A percentile compares a stretch with the other conserved stretches of the same genome.
Evolutionary conservation across 2,797 vertebrate species (phyloP).

Genomic region (Sorex maritimensis): DNA sequence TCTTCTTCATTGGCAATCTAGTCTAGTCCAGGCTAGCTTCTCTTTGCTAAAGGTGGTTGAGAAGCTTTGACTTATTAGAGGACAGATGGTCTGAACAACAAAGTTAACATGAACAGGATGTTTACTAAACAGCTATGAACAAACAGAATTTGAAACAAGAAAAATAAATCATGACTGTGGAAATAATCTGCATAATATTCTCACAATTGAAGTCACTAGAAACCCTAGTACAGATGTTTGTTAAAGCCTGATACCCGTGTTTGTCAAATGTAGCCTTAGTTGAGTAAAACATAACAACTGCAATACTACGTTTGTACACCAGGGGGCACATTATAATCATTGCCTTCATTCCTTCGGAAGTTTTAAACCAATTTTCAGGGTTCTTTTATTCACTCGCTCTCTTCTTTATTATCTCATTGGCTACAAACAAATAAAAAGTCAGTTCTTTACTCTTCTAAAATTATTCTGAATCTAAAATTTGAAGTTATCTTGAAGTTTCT

Average conservation of each 20-base stretch:
- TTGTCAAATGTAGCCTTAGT: neutral
- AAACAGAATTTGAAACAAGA: neutral
- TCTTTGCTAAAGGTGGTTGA: neutral
- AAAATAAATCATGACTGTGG: neutral
- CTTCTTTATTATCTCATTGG: neutral
- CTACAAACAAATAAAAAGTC: neutral
- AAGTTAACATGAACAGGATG: neutral
- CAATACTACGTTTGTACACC: neutral
- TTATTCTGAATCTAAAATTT: neutral
- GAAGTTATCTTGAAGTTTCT: neutral
- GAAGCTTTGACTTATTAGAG: neutral
- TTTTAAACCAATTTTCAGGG: neutral
- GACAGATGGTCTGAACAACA: neutral
- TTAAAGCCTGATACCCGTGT: neutral
- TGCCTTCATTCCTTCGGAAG: neutral
- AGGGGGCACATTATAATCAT: slow-evolving; percentile 1
- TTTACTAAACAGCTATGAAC: neutral
- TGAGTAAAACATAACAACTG: neutral
- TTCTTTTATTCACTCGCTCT: neutral
- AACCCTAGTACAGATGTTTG: neutral
- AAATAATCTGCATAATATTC: neutral
- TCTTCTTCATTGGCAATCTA: neutral
- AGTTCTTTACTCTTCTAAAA: neutral
- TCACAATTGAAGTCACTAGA: neutral
- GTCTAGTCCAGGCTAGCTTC: neutral